Percentiles rank a stretch among this genome's conserved stretches.
These are phyloP conservation scores for Hippocampus zosterae DNA, from an alignment of 2,113 vertebrate species.

Conservation along the genomic window DNA sequence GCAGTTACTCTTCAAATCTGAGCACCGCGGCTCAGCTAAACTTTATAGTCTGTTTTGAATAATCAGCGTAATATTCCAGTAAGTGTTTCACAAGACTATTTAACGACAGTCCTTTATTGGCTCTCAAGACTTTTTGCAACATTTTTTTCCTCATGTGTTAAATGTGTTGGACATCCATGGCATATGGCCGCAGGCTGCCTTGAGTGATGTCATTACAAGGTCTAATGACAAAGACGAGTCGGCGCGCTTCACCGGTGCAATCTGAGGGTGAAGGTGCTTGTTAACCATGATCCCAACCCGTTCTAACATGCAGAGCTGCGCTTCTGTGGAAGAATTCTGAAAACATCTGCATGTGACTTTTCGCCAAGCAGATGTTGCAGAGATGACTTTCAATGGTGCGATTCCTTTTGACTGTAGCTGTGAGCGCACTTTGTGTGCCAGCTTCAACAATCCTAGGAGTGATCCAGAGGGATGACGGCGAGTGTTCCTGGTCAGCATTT, in stretches of 20 bases:
- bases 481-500: not conserved
- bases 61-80: conserved; percentile 39
- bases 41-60: conserved; percentile 30
- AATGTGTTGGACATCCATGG: conserved; percentile 42
- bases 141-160: conserved; percentile 36
- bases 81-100: conserved; percentile 45
- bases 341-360: conserved; percentile 48
- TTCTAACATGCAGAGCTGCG: conserved; percentile 43
- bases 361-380: conserved; percentile 52
- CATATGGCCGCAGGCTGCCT: conserved; percentile 34
- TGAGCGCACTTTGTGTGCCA: conserved; percentile 25
- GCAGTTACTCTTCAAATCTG: conserved; percentile 13
- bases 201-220: conserved; percentile 55
- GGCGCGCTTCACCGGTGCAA: conserved; percentile 4
- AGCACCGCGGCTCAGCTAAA: conserved; percentile 20
- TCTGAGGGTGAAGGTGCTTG: conserved; percentile 21
- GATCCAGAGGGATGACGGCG: not conserved
- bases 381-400: conserved; percentile 44
- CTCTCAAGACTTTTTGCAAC: conserved; percentile 25
- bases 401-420: conserved; percentile 36
- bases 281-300: conserved; percentile 45
- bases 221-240: conserved; percentile 28
- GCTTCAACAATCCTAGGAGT: conserved; percentile 13
- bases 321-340: conserved; percentile 17
- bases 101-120: conserved; percentile 35